Percentiles rank a stretch among this genome's conserved stretches.
Conservation (phyloP, 2,797 vertebrate species). For the Anomalospiza imberbis region DNA sequence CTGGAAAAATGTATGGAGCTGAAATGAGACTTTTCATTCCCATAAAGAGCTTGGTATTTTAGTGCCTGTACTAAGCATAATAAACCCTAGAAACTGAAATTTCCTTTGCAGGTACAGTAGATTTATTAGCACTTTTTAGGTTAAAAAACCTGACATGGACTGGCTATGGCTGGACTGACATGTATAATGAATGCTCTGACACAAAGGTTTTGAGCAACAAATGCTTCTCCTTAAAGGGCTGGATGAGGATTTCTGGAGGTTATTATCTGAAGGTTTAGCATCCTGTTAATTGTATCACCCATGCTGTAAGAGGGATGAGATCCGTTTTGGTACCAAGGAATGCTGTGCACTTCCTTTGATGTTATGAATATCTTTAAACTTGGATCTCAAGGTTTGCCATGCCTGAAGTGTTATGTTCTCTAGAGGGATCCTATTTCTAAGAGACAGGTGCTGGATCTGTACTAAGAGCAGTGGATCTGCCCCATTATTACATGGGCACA, state of each 20-base stretch:
- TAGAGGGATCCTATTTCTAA: not conserved
- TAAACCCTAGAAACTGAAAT: not conserved
- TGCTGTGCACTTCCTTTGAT: not conserved
- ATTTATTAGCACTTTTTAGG: not conserved
- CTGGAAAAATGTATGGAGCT: not conserved
- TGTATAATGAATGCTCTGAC: not conserved
- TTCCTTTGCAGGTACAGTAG: not conserved
- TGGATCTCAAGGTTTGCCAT: not conserved
- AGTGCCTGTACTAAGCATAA: not conserved
- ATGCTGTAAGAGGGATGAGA: not conserved
- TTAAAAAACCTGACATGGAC: not conserved
- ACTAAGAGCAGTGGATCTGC: not conserved
- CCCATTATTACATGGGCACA: not conserved
- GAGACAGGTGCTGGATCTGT: not conserved
- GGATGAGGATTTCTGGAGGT: not conserved
- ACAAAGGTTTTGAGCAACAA: not conserved
- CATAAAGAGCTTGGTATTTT: not conserved
- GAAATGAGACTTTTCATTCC: not conserved
- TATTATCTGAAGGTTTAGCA: not conserved
- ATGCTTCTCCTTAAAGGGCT: not conserved
- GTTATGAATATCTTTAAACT: not conserved
- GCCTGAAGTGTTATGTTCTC: not conserved
- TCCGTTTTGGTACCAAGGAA: not conserved
- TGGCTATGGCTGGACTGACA: not conserved
- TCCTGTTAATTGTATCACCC: not conserved